Base-by-base conservation (phyloP, 2,113 vertebrate genomes). In the Rissa tridactyla region DNA sequence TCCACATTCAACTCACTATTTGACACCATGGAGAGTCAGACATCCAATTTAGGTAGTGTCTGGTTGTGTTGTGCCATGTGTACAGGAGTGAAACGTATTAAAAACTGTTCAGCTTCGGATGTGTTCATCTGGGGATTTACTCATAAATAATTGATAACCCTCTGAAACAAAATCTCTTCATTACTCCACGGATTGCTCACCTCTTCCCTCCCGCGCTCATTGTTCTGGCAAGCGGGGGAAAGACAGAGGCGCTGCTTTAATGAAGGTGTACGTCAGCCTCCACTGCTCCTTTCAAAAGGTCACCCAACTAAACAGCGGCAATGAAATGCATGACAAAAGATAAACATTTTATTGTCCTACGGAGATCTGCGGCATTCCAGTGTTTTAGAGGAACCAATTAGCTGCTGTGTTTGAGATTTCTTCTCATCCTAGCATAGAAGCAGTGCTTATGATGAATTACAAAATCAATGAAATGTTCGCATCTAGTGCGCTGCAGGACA, bases 131-230 rank as follows among this genome's bases (percentile, higher is more conserved):
- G 77, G 86, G 73, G 40, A 93, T 93, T 96, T 79, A 80, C 91
- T 96, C 86, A 89, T 97, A 94, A 95, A 97, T 96, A 95, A 96
- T 93, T 96, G 88, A 95, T 84, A 72, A 61, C 42, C 46, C 62
- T 79, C 58, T 92, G 95, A 91, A 96, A 94, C 91, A 82, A 89
- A 95, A 94, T 91, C 92, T 95, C 89, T 95, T 96, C 89, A 82
- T 97, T 95, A 89, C 73, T 62, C 38, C 0, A 0, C 58, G 91
- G 81, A 76, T 89, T 69, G 54, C 73, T 94, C 86, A 80, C 91
- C 89, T 94, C 92, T 79, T 92, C 49, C 80, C 69, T 78, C 88
- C 73, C 0, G 0, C 0, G 2, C 81, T 87, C 49, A 19, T 85
- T 96, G 94, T 94, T 96, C 88, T 92, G 1, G 0, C 52, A 30